A percentile compares a stretch with the other conserved stretches of the same genome.
phyloP scores from a whole-genome alignment of 2,797 vertebrate species.

The Masticophis lateralis region DNA sequence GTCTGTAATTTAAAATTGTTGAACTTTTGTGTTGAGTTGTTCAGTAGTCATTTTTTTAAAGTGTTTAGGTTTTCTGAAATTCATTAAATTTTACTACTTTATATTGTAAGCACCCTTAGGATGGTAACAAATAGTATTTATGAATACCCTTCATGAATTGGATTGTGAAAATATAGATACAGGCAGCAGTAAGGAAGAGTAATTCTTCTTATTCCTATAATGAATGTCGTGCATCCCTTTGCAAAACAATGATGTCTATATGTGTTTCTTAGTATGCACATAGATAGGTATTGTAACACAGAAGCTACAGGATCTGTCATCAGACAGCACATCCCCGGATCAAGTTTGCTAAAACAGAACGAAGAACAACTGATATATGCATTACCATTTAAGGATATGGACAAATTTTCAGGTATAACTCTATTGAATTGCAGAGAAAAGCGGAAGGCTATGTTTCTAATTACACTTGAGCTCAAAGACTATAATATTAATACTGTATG shows the following conservation, averaged over 20 bases:
- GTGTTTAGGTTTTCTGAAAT: background rate
- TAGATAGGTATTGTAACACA: conserved; percentile 76
- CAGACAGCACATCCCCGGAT: conserved; percentile 81
- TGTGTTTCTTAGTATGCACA: conserved; percentile 80
- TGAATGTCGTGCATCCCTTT: background rate
- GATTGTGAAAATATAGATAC: background rate
- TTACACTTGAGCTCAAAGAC: background rate
- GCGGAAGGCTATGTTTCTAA: background rate
- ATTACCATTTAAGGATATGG: conserved; percentile 88
- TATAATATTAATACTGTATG: background rate
- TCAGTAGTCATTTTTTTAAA: background rate
- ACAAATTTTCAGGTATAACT: conserved; percentile 86
- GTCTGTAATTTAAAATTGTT: background rate
- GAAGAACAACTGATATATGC: conserved; percentile 87
- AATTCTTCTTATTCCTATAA: background rate
- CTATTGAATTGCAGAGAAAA: accelerated
- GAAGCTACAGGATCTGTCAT: conserved; percentile 81
- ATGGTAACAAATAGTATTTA: background rate
- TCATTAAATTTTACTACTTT: background rate
- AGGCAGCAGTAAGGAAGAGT: background rate
- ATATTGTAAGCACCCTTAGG: background rate
- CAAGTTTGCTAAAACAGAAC: conserved; percentile 81
- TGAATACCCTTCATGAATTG: background rate
- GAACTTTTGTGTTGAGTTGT: background rate
- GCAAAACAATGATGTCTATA: accelerated